These are phyloP conservation scores for Argyra leucocephala DNA, from an alignment of 2,888 invertebrate genomes.

Conservation along the genomic window DNA sequence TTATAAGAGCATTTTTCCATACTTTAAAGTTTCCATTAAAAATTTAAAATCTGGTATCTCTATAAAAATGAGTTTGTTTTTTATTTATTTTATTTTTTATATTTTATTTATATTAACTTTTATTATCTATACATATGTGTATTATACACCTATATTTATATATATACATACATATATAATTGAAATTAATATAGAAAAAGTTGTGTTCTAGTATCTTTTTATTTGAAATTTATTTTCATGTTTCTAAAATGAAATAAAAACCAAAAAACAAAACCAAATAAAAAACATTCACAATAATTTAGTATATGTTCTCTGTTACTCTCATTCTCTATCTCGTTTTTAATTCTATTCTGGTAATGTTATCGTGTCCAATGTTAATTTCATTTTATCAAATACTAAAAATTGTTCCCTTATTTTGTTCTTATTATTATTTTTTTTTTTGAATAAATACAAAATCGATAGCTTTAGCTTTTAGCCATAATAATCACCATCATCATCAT, in stretches of 20 bases:
- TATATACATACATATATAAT: not conserved
- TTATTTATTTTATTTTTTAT: no score
- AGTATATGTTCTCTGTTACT: not conserved
- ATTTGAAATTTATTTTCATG: not conserved
- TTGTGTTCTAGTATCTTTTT: not conserved
- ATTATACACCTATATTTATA: not conserved
- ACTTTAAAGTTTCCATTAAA: no score
- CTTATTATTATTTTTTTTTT: not conserved
- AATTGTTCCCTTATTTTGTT: not conserved
- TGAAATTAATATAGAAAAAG: not conserved
- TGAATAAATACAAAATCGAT: conserved; percentile 3
- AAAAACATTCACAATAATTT: not conserved
- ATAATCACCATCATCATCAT: not conserved
- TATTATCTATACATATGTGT: not conserved
- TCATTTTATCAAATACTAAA: not conserved
- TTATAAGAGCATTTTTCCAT: no score
- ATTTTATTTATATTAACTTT: not conserved
- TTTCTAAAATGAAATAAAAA: not conserved
- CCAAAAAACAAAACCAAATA: no score
- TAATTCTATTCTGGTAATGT: not conserved
- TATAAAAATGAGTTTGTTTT: not conserved
- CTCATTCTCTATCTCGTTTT: not conserved
- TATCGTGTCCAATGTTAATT: conserved; percentile 4
- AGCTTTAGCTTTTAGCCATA: conserved; percentile 6
- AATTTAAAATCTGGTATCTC: not conserved